Evolutionary conservation across 2,113 vertebrate species (phyloP).

Genomic region (Xiphias gladius): DNA sequence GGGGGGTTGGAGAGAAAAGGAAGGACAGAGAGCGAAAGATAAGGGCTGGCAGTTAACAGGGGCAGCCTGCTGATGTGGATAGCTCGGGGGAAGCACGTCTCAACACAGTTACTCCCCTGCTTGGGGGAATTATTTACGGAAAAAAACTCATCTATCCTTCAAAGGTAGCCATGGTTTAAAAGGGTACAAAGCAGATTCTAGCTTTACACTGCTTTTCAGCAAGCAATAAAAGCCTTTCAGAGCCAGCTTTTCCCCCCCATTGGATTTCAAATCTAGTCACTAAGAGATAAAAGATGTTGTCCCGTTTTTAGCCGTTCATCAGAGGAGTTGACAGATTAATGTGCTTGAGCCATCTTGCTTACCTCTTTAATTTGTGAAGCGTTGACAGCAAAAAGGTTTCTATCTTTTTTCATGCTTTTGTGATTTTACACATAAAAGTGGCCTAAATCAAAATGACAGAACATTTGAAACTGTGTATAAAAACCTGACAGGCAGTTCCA

Average conservation of each 20-base stretch:
- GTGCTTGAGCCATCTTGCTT: conserved; percentile 9
- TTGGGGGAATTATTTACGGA: conserved; percentile 32
- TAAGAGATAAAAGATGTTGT: conserved; percentile 36
- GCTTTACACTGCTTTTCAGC: background rate
- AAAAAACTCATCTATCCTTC: conserved; percentile 26
- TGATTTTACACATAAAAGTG: conserved; percentile 3
- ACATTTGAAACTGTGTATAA: background rate
- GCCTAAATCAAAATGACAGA: background rate
- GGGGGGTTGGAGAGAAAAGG: conserved; percentile 27
- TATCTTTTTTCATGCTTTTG: background rate
- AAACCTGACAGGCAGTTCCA: background rate
- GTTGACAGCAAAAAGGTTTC: background rate
- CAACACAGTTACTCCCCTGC: conserved; percentile 38
- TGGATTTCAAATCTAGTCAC: conserved; percentile 15
- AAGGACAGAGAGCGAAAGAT: conserved; percentile 49
- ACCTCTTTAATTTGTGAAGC: conserved; percentile 23
- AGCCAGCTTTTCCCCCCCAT: background rate
- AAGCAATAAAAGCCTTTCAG: conserved; percentile 15
- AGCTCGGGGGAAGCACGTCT: conserved; percentile 38
- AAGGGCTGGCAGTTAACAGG: conserved; percentile 52
- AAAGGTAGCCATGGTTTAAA: conserved; percentile 11
- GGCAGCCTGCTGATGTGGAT: conserved; percentile 59
- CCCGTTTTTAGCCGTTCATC: conserved; percentile 14
- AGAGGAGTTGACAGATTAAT: conserved; percentile 38
- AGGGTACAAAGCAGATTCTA: background rate